phyloP scores from a whole-genome alignment of 1,140 invertebrate species.

The Lerema accius region DNA sequence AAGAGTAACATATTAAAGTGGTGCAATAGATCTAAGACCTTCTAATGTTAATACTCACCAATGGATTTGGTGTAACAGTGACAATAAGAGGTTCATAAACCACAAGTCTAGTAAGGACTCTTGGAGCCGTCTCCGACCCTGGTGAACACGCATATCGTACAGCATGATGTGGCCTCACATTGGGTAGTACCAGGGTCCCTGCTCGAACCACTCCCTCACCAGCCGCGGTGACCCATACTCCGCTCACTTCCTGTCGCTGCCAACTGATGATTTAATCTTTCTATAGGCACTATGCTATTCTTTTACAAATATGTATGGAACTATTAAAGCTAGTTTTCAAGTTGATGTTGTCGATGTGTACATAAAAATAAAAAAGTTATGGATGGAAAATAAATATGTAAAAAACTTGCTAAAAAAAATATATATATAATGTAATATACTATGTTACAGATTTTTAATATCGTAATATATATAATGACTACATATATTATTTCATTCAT shows the following conservation, averaged over 20 bases:
- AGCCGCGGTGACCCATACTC: slow-evolving; percentile 57
- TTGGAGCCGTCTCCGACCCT: slow-evolving; percentile 52
- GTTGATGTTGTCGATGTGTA: too few relatives aligned
- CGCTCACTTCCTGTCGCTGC: slow-evolving; percentile 69
- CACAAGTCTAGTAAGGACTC: slow-evolving; percentile 58
- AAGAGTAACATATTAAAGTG: too few relatives aligned
- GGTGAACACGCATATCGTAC: slow-evolving; percentile 63
- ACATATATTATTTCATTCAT: too few relatives aligned
- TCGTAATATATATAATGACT: too few relatives aligned
- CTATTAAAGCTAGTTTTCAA: too few relatives aligned
- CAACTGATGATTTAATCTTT: slow-evolving; percentile 60
- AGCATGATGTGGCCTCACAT: slow-evolving; percentile 56
- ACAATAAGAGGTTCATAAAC: slow-evolving; percentile 66
- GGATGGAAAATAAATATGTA: too few relatives aligned
- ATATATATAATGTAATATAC: too few relatives aligned
- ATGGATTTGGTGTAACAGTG: slow-evolving; percentile 62
- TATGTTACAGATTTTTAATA: too few relatives aligned
- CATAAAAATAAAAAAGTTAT: too few relatives aligned
- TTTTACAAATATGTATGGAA: slow-evolving; percentile 6
- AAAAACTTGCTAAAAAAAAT: too few relatives aligned
- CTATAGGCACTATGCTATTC: slow-evolving; percentile 31
- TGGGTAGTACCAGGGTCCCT: slow-evolving; percentile 59
- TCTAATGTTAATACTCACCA: slow-evolving; percentile 60
- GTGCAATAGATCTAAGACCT: too few relatives aligned
- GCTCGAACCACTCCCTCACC: slow-evolving; percentile 59